These are phyloP conservation scores for Oryzaephilus surinamensis DNA, from an alignment of 1,140 invertebrate species.

Conservation along the genomic window DNA sequence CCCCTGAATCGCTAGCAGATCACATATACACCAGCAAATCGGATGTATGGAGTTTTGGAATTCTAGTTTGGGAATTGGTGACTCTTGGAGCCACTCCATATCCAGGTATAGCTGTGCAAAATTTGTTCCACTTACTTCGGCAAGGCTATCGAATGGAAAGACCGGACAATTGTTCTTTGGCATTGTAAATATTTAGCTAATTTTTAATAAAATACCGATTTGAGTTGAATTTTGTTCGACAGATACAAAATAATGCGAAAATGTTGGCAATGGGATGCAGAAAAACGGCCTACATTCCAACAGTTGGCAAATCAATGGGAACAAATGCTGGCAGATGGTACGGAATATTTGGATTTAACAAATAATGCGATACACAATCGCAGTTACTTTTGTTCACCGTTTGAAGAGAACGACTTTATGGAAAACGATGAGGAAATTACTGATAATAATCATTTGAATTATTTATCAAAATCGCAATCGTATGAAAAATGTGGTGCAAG, in stretches of 20 bases:
- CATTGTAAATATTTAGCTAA: no score
- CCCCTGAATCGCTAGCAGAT: slow-evolving; percentile 74
- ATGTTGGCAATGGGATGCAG: slow-evolving; percentile 69
- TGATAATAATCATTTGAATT: slow-evolving; percentile 26
- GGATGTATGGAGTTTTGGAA: slow-evolving; percentile 85
- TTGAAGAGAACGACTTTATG: slow-evolving; percentile 12
- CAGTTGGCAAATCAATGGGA: slow-evolving; percentile 53
- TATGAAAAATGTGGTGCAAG: slow-evolving; percentile 37
- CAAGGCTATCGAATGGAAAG: slow-evolving; percentile 72
- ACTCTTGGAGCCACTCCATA: slow-evolving; percentile 72
- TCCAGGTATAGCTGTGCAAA: slow-evolving; percentile 67
- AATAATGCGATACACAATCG: slow-evolving; percentile 49
- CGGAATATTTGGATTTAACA: slow-evolving; percentile 59
- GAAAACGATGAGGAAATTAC: slow-evolving; percentile 6
- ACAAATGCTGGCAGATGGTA: slow-evolving; percentile 57
- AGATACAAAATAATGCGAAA: slow-evolving; percentile 68
- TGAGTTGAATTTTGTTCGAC: no score
- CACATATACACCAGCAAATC: slow-evolving; percentile 83
- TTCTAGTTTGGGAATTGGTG: slow-evolving; percentile 82
- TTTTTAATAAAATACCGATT: slow-evolving; percentile 8
- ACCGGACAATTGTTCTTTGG: slow-evolving; percentile 70
- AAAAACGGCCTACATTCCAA: slow-evolving; percentile 64
- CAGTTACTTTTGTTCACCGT: slow-evolving; percentile 41
- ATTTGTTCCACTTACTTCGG: slow-evolving; percentile 64
- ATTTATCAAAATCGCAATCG: slow-evolving; percentile 26